phyloP scores from a whole-genome alignment of 2,888 invertebrate species.

The Sialis lutaria region DNA sequence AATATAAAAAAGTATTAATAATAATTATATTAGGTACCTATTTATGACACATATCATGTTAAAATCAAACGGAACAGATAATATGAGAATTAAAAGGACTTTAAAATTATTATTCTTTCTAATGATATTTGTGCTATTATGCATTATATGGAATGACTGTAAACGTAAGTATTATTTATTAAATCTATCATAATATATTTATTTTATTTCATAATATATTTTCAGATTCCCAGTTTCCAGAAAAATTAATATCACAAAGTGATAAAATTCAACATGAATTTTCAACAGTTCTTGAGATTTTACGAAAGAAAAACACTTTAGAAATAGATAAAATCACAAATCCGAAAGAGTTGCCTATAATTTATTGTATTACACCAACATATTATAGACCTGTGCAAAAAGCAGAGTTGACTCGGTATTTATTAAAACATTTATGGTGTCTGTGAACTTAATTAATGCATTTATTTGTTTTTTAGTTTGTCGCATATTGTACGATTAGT shows the following conservation, averaged over 20 bases:
- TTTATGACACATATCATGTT: background rate
- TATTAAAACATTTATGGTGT: background rate
- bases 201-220: background rate
- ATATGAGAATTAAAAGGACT: slow-evolving; percentile 2
- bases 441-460: background rate
- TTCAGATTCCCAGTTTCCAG: background rate
- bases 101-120: background rate
- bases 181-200: background rate
- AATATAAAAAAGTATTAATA: too few species aligned
- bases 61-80: slow-evolving; percentile 1
- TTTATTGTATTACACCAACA: slow-evolving; percentile 88
- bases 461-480: slow-evolving; percentile 34
- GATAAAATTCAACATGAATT: slow-evolving; percentile 4
- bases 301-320: slow-evolving; percentile 4
- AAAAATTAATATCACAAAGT: slow-evolving; percentile 1
- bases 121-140: slow-evolving; percentile 2
- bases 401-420: slow-evolving; percentile 75
- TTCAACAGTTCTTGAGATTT: slow-evolving; percentile 1
- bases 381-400: slow-evolving; percentile 77
- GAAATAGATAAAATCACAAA: slow-evolving; percentile 17
- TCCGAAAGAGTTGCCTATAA: slow-evolving; percentile 37
- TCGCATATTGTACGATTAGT: slow-evolving; percentile 75
- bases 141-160: slow-evolving; percentile 2
- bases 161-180: slow-evolving; percentile 1
- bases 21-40: too few species aligned